Evolutionary conservation across 2,113 vertebrate genomes (phyloP), one percentile per base, ranked within the genome.

Genomic region (human): DNA sequence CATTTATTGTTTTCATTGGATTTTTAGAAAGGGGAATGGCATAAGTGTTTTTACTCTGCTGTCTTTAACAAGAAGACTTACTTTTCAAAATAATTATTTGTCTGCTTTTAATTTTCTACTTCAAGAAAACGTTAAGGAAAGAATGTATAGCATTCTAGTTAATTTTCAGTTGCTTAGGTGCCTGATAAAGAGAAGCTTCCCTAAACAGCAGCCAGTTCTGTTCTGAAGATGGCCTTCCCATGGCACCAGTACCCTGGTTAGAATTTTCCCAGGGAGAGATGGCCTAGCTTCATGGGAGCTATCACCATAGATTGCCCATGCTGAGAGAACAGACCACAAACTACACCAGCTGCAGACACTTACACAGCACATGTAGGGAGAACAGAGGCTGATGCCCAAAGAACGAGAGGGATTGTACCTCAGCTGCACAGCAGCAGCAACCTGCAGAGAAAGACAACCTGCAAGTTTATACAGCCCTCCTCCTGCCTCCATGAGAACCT

Each of bases 71-170:
- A 89, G 81, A 95, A 91, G 89, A 89, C n/a, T 87, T 87, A 57
- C 55, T 87, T 95, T 94, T 81, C n/a, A 96, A 96, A 95, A 92
- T 93, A 88, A 94, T 92, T 95, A 73, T 55, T 18, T 40, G 48
- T 83, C 83, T 97, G 94, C 84, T 95, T 97, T 96, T 80, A 81
- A 92, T 96, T 96, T 97, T 95, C 76, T 57, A 90, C 70, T 80
- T 87, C 35, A 84, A 61, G 76, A 66, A 94, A 94, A 90, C 22
- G n/a, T 82, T 45, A 72, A 97, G 80, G 88, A 73, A 90, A 85
- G 45, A 87, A 85, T 59, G 64, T 35, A 72, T 38, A 66, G 57
- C 79, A 55, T 59, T 90, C 48, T 84, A 16, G 59, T 73, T 81
- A 48, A 64, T 83, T 57, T 83, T 55, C 12, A 72, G 43, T 72